Evolutionary conservation across 2,113 vertebrate species (phyloP).

Genomic region (Pomatostomus ruficeps): DNA sequence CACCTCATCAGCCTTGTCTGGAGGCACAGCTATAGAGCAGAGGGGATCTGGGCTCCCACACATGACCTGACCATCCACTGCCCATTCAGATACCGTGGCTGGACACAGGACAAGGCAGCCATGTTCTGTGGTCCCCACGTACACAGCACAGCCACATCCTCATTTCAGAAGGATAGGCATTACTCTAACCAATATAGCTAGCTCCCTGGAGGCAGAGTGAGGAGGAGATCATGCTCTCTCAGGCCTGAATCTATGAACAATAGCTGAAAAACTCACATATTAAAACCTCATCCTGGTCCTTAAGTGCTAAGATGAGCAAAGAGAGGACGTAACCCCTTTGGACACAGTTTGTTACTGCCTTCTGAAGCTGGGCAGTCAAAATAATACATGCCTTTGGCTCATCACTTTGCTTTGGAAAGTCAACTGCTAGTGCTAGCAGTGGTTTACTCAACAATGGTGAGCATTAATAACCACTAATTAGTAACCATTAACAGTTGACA

Average conservation of each 20-base stretch:
- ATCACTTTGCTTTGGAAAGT: background rate
- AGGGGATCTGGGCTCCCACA: background rate
- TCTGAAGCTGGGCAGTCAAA: background rate
- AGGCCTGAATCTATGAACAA: background rate
- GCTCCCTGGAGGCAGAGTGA: background rate
- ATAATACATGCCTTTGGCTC: no score
- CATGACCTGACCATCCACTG: background rate
- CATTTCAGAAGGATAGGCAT: background rate
- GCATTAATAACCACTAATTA: background rate
- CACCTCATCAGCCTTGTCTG: background rate
- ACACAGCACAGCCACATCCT: background rate
- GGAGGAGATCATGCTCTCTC: background rate
- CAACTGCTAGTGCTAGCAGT: background rate
- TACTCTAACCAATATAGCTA: background rate
- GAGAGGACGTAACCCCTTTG: background rate
- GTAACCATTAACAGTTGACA: accelerated
- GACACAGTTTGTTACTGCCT: background rate
- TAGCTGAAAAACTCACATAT: background rate
- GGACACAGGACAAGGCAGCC: background rate
- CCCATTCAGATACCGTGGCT: background rate
- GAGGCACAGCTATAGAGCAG: background rate
- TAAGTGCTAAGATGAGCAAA: background rate
- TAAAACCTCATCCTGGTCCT: background rate
- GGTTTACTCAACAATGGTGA: background rate
- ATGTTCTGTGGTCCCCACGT: background rate